Percentiles rank a stretch among this genome's conserved stretches.
Evolutionary conservation across 2,797 vertebrate species (phyloP).

Genomic region (Hapalemur alaotrensis): DNA sequence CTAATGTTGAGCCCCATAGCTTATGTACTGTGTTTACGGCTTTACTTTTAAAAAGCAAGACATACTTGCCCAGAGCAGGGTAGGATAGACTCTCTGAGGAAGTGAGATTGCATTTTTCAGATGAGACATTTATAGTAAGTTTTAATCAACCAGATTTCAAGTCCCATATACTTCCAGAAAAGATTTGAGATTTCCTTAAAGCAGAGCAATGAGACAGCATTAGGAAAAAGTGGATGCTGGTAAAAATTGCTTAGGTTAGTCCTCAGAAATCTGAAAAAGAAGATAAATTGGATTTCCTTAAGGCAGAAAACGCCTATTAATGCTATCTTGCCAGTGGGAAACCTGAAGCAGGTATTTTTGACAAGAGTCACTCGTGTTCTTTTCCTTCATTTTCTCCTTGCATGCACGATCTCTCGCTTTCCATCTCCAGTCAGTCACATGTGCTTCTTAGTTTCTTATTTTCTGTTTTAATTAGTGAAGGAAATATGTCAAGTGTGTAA

Average conservation of each 20-base stretch:
- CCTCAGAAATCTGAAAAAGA: conserved; percentile 16
- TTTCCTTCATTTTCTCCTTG: not conserved
- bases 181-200: conserved; percentile 26
- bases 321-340: not conserved
- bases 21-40: not conserved
- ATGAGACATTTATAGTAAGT: not conserved
- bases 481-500: not conserved
- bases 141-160: not conserved
- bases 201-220: not conserved
- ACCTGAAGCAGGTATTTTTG: not conserved
- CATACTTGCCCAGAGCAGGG: not conserved
- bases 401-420: not conserved
- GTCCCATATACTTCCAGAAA: not conserved
- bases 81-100: not conserved
- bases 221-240: not conserved
- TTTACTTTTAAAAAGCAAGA: conserved; percentile 17
- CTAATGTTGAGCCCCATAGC: not conserved
- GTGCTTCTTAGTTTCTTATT: not conserved
- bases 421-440: not conserved
- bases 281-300: not conserved
- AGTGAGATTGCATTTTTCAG: conserved; percentile 2
- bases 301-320: not conserved
- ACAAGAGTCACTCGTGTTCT: rapidly evolving
- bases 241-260: not conserved
- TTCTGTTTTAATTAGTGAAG: not conserved